Evolutionary conservation across 2,797 vertebrate species (phyloP), one percentile per base, ranked within the genome.

Genomic region (Distichodus sexfasciatus): DNA sequence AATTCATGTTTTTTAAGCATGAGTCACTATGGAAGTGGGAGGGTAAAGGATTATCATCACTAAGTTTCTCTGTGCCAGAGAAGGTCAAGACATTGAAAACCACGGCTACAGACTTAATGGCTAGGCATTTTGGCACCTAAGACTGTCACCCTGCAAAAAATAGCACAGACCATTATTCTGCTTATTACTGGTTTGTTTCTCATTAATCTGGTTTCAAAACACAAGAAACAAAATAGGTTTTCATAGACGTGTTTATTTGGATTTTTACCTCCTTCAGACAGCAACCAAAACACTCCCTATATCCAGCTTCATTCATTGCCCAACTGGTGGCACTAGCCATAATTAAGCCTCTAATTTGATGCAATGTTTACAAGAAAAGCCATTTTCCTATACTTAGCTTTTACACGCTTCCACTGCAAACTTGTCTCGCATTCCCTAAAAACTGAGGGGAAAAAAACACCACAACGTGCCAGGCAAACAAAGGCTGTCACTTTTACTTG

Each of bases 341-440:
- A 63, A 29, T 17, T 0, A 21, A 31, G 29, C 60, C 48, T 59
- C 26, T 50, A 53, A 62, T 47, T 67, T 77, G 7, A 72, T 4
- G 33, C 3, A 23, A 35, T 35, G 31, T 33, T 12, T 28, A 12
- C 9, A 28, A 43, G 15, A 31, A 24, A 26, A 51, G 5, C 11
- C 5, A 29, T 60, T 60, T 63, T 46, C 17, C 57, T 38, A 46
- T 62, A 53, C 29, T 70, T 66, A 62, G 69, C n/a, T 63, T 79
- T 63, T 55, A 69, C 38, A 47, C 38, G 29, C 38, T 58, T 33
- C 54, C 38, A 74, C 41, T 21, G 26, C 61, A 17, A 31, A 15
- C 23, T 62, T 35, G 26, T 51, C 24, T 59, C 50, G 31, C 57
- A 68, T 59, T 70, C 46, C 33, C 62, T 57, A 48, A 66, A 4